phyloP scores from a whole-genome alignment of 2,888 invertebrate genomes.

The Pimpla rufipes region DNA sequence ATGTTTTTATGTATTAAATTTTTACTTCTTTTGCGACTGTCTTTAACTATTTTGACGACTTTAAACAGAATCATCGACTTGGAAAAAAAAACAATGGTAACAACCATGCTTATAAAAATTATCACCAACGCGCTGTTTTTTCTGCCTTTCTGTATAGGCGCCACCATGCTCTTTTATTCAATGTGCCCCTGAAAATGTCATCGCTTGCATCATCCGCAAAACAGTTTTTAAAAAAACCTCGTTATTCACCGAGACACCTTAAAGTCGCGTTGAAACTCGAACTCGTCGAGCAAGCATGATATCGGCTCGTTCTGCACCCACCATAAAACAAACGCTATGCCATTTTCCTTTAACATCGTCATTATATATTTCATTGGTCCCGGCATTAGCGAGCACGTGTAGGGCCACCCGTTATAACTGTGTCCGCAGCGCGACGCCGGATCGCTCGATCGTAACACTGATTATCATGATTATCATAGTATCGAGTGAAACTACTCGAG shows the following conservation, averaged over 20 bases:
- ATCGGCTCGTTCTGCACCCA: background rate
- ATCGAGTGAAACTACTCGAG: conserved; percentile 52
- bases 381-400: conserved; percentile 1
- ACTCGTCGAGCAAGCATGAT: background rate
- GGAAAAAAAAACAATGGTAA: no score
- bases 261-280: background rate
- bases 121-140: no score
- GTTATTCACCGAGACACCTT: background rate
- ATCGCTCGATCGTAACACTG: conserved; percentile 42
- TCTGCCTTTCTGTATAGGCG: no score
- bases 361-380: conserved; percentile 24
- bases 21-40: no score
- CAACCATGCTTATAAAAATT: no score
- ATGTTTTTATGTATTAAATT: no score
- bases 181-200: no score
- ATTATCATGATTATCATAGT: conserved; percentile 32
- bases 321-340: conserved; percentile 42
- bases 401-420: background rate
- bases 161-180: no score
- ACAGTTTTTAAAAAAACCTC: no score
- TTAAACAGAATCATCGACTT: no score
- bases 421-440: background rate
- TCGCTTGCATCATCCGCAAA: no score
- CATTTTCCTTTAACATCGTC: conserved; percentile 39
- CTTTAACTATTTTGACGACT: no score